Conservation (phyloP, 2,113 vertebrate genomes). For the Oryzias javanicus region DNA sequence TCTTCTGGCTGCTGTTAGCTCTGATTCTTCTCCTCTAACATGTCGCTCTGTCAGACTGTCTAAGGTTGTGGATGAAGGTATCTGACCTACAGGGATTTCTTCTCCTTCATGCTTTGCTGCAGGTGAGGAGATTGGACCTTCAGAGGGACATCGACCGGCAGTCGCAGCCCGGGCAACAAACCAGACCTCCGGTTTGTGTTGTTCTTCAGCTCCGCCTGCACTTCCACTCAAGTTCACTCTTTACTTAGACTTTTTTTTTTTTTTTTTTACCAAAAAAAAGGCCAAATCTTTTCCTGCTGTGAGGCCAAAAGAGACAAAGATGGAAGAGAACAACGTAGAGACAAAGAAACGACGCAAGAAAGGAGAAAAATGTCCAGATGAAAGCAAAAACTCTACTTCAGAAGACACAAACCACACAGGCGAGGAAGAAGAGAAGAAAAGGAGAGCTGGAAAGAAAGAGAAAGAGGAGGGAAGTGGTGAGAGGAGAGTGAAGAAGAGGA, state of each 20-base stretch:
- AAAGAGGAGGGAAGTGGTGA: constrained; percentile 10
- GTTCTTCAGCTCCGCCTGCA: not conserved
- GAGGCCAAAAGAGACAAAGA: constrained; percentile 8
- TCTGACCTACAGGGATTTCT: no score
- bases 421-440: constrained; percentile 36
- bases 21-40: no score
- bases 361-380: not conserved
- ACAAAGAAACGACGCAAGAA: constrained; percentile 57
- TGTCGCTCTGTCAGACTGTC: no score
- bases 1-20: no score
- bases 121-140: constrained; percentile 31
- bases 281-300: constrained; percentile 6
- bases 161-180: constrained; percentile 14
- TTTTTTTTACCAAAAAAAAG: constrained; percentile 37
- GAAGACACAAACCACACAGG: not conserved
- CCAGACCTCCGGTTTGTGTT: constrained; percentile 32
- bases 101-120: constrained; percentile 4
- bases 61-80: no score
- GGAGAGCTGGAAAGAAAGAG: not conserved
- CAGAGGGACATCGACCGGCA: constrained; percentile 47
- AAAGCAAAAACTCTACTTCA: not conserved
- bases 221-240: not conserved
- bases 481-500: constrained; percentile 45
- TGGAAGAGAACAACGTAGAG: constrained; percentile 23
- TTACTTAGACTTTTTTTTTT: not conserved